These are phyloP conservation scores for Trachelus iudaicus DNA, from an alignment of 2,888 invertebrate species.

Conservation along the genomic window DNA sequence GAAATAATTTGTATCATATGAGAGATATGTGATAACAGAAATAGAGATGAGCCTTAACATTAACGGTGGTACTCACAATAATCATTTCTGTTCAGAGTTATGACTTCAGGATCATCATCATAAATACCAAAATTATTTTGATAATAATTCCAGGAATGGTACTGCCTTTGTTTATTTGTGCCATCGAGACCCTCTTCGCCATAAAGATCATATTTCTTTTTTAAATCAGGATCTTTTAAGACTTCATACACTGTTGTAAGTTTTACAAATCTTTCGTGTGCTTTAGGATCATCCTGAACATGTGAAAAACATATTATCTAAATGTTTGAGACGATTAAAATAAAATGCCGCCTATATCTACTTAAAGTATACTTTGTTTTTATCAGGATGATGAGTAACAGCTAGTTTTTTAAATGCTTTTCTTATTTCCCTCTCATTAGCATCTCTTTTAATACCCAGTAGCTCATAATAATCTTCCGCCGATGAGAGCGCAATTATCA, in stretches of 20 bases:
- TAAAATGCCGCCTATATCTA: not conserved
- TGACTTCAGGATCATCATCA: conserved; percentile 84
- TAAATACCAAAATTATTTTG: conserved; percentile 86
- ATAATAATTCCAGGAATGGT: conserved; percentile 86
- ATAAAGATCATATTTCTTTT: conserved; percentile 82
- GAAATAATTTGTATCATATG: conserved; percentile 27
- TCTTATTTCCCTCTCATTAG: conserved; percentile 77
- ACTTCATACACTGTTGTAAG: conserved; percentile 88
- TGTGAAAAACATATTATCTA: conserved; percentile 18
- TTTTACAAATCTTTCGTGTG: conserved; percentile 81
- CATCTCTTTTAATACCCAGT: conserved; percentile 74
- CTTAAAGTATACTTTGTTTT: conserved; percentile 69
- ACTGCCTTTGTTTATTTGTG: conserved; percentile 72
- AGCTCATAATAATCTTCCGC: conserved; percentile 74
- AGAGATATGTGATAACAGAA: not conserved
- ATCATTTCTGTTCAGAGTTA: conserved; percentile 78
- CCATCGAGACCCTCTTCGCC: conserved; percentile 79
- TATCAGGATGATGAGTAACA: conserved; percentile 81
- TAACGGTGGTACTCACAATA: conserved; percentile 73
- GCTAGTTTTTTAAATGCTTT: conserved; percentile 84
- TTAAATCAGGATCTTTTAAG: conserved; percentile 82
- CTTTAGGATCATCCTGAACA: conserved; percentile 76
- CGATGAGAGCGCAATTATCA: conserved; percentile 31
- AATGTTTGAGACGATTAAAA: not conserved
- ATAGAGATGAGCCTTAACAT: not conserved